Evolutionary conservation across 2,888 invertebrate genomes (phyloP), one percentile per base, ranked within the genome.

Genomic region (Agapostemon virescens): DNA sequence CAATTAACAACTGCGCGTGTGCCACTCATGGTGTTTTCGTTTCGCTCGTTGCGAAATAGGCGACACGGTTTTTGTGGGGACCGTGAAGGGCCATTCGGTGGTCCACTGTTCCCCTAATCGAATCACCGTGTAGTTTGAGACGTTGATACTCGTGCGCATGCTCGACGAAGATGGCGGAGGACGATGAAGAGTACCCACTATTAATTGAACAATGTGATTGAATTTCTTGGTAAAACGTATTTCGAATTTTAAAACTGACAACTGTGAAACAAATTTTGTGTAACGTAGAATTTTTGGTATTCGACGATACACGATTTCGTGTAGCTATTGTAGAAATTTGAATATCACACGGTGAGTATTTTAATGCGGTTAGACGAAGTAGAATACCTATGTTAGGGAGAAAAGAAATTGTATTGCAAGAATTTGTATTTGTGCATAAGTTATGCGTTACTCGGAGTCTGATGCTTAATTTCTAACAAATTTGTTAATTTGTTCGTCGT

Each of bases 1-100:
- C 52, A 40, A 73, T 73, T 63, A 73, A 33, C 20, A 15, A 13
- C 55, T n/a, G 61, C 2, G 11, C 30, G 15, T n/a, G 52, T 42
- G n/a, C 42, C 38, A 3, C 42, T 6, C 20, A 58, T 20, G 26
- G 17, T 23, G 13, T 3, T 23, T 15, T 4, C 17, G 20, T 40
- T 30, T 42, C 3, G 17, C 17, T 23, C 36, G 15, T 15, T 33
- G 49, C 15, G 26, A 58, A 61, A 61, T 36, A 0, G 9, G 33
- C 20, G 20, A 33, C 58, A 55, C 26, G 38, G 26, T 40, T 38
- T 52, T 69, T 38, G 7, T 9, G 26, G 11, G 23, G 38, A 52
- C 58, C 15, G 58, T 58, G 58, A 58, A 30, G 30, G 17, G 7
- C 30, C 58, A 30, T 58, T 58, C 17, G 30, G 58, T 2, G 2